Percentiles rank a stretch among this genome's conserved stretches.
Conservation (phyloP, 2,797 vertebrate genomes). For the Microctenopoma steveboyesi region DNA sequence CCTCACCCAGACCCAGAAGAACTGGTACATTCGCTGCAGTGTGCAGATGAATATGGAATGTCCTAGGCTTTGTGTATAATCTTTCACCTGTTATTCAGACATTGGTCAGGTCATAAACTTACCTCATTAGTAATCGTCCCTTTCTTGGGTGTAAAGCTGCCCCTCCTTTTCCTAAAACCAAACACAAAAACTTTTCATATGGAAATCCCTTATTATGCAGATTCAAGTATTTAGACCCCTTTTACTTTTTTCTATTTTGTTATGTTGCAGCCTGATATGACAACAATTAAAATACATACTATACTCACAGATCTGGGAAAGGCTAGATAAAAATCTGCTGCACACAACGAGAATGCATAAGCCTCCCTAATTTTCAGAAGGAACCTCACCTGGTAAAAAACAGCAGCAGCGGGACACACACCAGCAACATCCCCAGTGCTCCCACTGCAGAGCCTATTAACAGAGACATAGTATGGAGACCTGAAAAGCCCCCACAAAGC, state of each 20-base stretch:
- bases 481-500: constrained; percentile 45
- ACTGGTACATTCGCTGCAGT: neutral
- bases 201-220: too few species aligned
- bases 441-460: constrained; percentile 62
- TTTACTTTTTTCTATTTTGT: too few species aligned
- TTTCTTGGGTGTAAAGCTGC: neutral
- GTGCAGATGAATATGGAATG: neutral
- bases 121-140: constrained; percentile 44
- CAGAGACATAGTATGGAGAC: constrained; percentile 50
- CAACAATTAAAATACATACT: too few species aligned
- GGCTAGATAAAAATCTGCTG: too few species aligned
- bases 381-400: constrained; percentile 53
- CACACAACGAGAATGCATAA: too few species aligned
- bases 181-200: constrained; percentile 10
- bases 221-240: too few species aligned
- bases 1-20: neutral
- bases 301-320: too few species aligned
- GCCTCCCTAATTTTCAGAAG: too few species aligned
- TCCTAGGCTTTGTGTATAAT: neutral
- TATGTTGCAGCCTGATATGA: too few species aligned
- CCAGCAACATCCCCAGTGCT: constrained; percentile 57
- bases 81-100: neutral
- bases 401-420: constrained; percentile 63
- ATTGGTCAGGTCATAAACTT: constrained; percentile 17
- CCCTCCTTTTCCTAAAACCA: constrained; percentile 56